These are phyloP conservation scores for Polyodon spathula DNA, from an alignment of 2,113 vertebrate species.

Conservation along the genomic window DNA sequence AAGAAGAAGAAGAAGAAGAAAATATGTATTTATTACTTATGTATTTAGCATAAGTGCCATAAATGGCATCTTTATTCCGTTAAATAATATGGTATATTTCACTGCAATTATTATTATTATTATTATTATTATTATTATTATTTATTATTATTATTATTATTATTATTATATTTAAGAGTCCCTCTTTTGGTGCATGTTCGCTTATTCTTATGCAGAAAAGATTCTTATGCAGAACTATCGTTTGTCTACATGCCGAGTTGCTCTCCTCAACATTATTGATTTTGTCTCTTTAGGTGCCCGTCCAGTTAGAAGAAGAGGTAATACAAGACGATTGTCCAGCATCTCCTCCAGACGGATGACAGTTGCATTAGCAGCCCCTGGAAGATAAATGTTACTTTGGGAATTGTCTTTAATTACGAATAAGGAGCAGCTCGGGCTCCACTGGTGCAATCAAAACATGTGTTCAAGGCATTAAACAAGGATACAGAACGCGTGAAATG, in stretches of 20 bases:
- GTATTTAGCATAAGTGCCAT: too few relatives aligned
- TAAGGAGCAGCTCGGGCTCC: conserved; percentile 50
- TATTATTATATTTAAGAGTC: too few relatives aligned
- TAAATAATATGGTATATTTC: too few relatives aligned
- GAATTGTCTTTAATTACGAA: conserved; percentile 76
- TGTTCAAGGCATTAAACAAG: conserved; percentile 32
- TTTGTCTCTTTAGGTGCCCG: conserved; percentile 57
- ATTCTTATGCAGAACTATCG: too few relatives aligned
- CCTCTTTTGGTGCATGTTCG: too few relatives aligned
- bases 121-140: too few relatives aligned
- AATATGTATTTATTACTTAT: too few relatives aligned
- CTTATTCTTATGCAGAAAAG: too few relatives aligned
- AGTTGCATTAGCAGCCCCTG: conserved; percentile 61
- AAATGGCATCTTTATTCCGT: too few relatives aligned
- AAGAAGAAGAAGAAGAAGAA: too few relatives aligned
- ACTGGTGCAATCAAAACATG: conserved; percentile 51
- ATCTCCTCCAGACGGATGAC: conserved; percentile 66
- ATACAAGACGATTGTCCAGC: conserved; percentile 54
- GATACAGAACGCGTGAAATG: conserved; percentile 14
- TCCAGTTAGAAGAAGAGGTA: conserved; percentile 52
- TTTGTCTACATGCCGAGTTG: conserved; percentile 57
- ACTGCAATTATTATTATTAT: too few relatives aligned
- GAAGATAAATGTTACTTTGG: conserved; percentile 80
- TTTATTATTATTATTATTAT: too few relatives aligned
- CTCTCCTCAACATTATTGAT: conserved; percentile 66